Conservation (phyloP, 1,140 invertebrate genomes). For the Zophobas morio region DNA sequence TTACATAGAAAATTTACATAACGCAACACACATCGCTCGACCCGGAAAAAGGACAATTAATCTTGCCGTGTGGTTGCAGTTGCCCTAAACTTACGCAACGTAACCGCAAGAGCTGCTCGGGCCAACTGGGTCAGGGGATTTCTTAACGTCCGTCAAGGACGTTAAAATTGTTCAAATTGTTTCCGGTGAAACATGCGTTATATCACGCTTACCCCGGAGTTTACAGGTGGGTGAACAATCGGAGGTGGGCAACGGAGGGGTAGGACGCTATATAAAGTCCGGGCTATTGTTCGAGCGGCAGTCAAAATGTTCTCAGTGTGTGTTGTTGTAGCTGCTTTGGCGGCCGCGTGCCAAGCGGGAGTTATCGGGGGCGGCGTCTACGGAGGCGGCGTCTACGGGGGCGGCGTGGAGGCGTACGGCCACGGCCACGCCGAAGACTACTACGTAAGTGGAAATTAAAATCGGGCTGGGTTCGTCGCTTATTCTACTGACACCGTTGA, state of each 20-base stretch:
- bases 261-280: not conserved
- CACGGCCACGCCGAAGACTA: constrained; percentile 17
- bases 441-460: not conserved
- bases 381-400: not conserved
- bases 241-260: constrained; percentile 10
- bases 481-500: too few species aligned
- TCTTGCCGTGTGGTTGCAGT: constrained; percentile 22
- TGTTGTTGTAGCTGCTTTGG: constrained; percentile 11
- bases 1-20: constrained; percentile 24
- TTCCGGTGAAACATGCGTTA: constrained; percentile 37
- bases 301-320: constrained; percentile 23
- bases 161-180: constrained; percentile 34
- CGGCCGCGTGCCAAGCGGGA: constrained; percentile 9
- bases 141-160: constrained; percentile 38
- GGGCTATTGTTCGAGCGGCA: not conserved
- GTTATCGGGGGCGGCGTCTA: constrained; percentile 4
- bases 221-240: constrained; percentile 26
- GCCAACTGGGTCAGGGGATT: constrained; percentile 18
- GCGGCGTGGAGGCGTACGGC: not conserved
- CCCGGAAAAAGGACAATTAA: constrained; percentile 34
- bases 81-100: constrained; percentile 10
- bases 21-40: constrained; percentile 3
- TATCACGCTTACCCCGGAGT: constrained; percentile 17
- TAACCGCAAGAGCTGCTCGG: constrained; percentile 5
- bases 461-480: too few species aligned